These are phyloP conservation scores for Parnassius apollo DNA, from an alignment of 2,888 invertebrate genomes.

Conservation along the genomic window DNA sequence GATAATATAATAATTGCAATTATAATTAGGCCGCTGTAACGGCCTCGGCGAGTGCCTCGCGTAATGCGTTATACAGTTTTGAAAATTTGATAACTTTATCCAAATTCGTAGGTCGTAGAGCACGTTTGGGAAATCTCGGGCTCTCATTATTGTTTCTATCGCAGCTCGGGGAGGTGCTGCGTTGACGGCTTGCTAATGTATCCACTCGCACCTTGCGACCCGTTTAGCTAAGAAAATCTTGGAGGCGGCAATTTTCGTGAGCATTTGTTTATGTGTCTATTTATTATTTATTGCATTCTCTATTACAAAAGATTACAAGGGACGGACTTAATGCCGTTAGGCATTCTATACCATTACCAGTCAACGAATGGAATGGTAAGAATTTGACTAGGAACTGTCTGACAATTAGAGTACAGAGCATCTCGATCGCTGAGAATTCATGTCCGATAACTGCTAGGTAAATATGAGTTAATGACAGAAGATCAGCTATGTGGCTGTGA, in stretches of 20 bases:
- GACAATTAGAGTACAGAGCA: no score
- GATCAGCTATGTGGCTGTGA: no score
- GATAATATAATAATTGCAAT: constrained; percentile 57
- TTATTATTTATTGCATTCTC: no score
- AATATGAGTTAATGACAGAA: no score
- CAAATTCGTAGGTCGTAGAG: constrained; percentile 74
- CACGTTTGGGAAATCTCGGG: constrained; percentile 76
- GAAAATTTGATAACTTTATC: constrained; percentile 80
- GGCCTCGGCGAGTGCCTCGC: constrained; percentile 38
- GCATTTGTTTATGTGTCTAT: no score
- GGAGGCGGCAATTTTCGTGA: constrained; percentile 12
- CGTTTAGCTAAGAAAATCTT: constrained; percentile 34
- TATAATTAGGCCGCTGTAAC: constrained; percentile 65
- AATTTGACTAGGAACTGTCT: no score
- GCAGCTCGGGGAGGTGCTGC: constrained; percentile 54
- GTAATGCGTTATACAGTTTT: constrained; percentile 76
- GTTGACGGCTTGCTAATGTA: constrained; percentile 70
- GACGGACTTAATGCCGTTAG: no score
- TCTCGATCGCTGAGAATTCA: no score
- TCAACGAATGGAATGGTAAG: no score
- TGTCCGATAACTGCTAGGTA: no score
- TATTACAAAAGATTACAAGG: no score
- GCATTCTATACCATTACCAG: no score
- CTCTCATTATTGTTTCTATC: constrained; percentile 70
- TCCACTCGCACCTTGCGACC: constrained; percentile 54